A percentile compares a stretch with the other conserved stretches of the same genome.
phyloP scores from a whole-genome alignment of 1,140 invertebrate genomes.

The Thaumatotibia leucotreta region DNA sequence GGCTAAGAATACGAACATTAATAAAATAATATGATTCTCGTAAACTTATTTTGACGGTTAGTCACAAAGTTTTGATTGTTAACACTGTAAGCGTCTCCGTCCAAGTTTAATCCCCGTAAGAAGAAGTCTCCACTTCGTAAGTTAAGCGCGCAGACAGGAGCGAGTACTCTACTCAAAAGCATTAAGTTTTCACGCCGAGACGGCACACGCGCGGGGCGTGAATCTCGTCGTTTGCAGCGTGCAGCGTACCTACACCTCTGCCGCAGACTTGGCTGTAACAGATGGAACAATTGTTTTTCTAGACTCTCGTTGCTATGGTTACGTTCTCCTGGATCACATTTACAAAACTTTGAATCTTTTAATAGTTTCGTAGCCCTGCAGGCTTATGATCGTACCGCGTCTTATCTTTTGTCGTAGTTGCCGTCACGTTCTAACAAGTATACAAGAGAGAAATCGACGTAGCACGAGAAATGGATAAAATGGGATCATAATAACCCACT shows the following conservation, averaged over 20 bases:
- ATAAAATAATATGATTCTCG: neutral
- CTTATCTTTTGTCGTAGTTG: no score
- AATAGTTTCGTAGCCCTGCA: no score
- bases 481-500: no score
- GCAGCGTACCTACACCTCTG: neutral
- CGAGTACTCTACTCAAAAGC: constrained; percentile 47
- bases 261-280: neutral
- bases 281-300: neutral
- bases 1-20: no score
- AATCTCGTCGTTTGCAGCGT: constrained; percentile 2
- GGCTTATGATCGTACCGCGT: no score
- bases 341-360: no score
- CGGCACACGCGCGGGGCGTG: constrained; percentile 1
- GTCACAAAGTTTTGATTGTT: neutral
- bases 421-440: no score
- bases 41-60: neutral
- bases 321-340: no score
- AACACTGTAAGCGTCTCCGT: neutral
- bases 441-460: no score
- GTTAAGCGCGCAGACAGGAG: constrained; percentile 27
- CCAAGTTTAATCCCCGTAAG: constrained; percentile 15
- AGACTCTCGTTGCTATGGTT: no score
- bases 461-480: no score
- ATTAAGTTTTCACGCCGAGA: constrained; percentile 54
- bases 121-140: constrained; percentile 17